Conservation (phyloP, 2,888 invertebrate genomes). For the Coelogynopora nodosa region DNA sequence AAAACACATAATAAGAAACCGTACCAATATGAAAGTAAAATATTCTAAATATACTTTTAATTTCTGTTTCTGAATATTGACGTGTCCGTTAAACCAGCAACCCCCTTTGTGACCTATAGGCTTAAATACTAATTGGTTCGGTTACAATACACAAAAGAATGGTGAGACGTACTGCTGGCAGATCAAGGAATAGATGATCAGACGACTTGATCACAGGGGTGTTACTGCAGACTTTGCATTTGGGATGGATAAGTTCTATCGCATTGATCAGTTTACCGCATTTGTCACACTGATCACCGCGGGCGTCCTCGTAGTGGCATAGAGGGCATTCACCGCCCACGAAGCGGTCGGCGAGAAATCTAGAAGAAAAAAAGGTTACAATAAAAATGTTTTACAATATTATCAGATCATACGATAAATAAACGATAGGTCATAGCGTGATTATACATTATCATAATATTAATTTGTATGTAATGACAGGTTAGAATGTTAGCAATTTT, state of each 20-base stretch:
- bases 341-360: slow-evolving; percentile 70
- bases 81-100: too few species aligned
- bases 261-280: slow-evolving; percentile 94
- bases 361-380: slow-evolving; percentile 46
- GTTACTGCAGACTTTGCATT: slow-evolving; percentile 80
- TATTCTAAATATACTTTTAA: too few species aligned
- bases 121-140: too few species aligned
- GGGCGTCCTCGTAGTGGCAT: slow-evolving; percentile 83
- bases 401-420: not conserved
- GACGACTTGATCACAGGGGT: slow-evolving; percentile 72
- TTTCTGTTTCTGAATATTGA: too few species aligned
- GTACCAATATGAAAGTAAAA: too few species aligned
- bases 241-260: slow-evolving; percentile 75
- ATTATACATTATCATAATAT: not conserved
- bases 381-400: not conserved
- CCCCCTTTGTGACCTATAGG: too few species aligned
- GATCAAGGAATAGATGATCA: slow-evolving; percentile 84
- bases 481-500: not conserved
- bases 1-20: too few species aligned
- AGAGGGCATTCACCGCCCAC: slow-evolving; percentile 93
- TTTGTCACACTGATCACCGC: slow-evolving; percentile 97
- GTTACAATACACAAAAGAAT: too few species aligned
- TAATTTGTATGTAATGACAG: not conserved
- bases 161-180: slow-evolving; percentile 73
- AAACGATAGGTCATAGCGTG: too few species aligned